Base-by-base conservation (phyloP, 2,797 vertebrate genomes). In the Sebastes matsubarae region DNA sequence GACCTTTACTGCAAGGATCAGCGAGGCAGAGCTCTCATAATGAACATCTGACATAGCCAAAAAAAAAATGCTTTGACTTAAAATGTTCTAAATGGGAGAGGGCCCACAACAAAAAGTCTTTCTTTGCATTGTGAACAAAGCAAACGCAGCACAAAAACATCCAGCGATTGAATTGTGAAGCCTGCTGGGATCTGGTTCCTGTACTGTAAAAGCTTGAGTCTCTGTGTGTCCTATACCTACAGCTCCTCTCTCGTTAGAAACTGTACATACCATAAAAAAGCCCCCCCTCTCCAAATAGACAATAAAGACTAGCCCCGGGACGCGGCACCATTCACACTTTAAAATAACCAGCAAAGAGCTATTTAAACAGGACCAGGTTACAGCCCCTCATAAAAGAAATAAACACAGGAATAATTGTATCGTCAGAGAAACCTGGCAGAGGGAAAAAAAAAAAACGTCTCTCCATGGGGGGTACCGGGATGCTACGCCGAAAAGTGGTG, bases 391-490 rank as follows among this genome's bases (percentile, higher is more conserved):
- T 95, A 93, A 95, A 94, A 90, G 74, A 93, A 91, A 95, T 88
- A 92, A 86, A 93, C 90, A 93, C 89, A 94, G 86, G 89, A 89
- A 95, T 93, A 94, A 93, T 86, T 92, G 88, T 92, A 94, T 92
- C 80, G 64, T 91, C 89, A 91, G 83, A 84, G 88, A 81, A 93
- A 92, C 89, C 91, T 92, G 88, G 88, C 80, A 85, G 78, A 82
- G 54, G 12, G 4, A 42, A 5, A 34, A 25, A 42, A 18, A 30
- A 72, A 76, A 79, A 84, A 87, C 59, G 3, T 22, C 25, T 85
- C 89, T 79, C 85, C 81, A 86, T 92, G 91, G 91, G 92, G 91
- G 93, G 90, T 85, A 83, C 75, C 32, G 36, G 84, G 87, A 88
- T 66, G 27, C 73, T 77, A 70, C 20, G 16, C 52, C 27, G 75